These are phyloP conservation scores for Urechis unicinctus DNA, from an alignment of 2,888 invertebrate species.

Conservation along the genomic window DNA sequence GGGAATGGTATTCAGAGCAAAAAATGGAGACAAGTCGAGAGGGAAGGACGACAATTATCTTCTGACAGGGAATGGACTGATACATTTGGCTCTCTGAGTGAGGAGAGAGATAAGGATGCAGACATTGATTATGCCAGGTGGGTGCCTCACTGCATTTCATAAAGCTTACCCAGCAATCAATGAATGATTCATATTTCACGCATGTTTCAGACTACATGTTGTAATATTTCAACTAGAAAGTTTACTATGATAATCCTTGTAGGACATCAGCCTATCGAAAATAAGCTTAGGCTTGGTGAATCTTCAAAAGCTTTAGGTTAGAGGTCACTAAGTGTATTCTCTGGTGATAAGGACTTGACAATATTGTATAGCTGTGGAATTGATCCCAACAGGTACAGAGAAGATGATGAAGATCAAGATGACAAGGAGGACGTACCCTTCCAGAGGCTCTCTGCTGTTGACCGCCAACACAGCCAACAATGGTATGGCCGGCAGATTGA, in stretches of 20 bases:
- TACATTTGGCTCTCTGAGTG: slow-evolving; percentile 5
- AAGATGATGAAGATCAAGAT: slow-evolving; percentile 15
- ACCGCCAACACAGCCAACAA: slow-evolving; percentile 22
- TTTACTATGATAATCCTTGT: background rate
- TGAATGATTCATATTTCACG: too few relatives aligned
- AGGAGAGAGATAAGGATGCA: slow-evolving; percentile 1
- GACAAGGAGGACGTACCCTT: slow-evolving; percentile 9
- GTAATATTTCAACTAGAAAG: too few relatives aligned
- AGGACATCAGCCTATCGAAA: background rate
- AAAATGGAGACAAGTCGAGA: too few relatives aligned
- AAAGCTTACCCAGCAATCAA: too few relatives aligned
- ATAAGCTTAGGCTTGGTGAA: background rate
- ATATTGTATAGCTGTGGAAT: too few relatives aligned
- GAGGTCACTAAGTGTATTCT: too few relatives aligned
- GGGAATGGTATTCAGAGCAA: too few relatives aligned
- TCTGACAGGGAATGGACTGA: slow-evolving; percentile 1
- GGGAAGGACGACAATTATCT: too few relatives aligned
- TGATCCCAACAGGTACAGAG: background rate
- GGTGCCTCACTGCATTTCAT: too few relatives aligned
- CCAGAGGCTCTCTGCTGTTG: slow-evolving; percentile 6
- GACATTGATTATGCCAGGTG: too few relatives aligned
- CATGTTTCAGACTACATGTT: too few relatives aligned
- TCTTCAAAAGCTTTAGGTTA: slow-evolving; percentile 4
- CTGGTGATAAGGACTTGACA: too few relatives aligned
- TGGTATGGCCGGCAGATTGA: slow-evolving; percentile 35